Percentiles rank a stretch among this genome's conserved stretches.
These are phyloP conservation scores for Leptarthrus brevirostris DNA, from an alignment of 2,888 invertebrate genomes.

Conservation along the genomic window DNA sequence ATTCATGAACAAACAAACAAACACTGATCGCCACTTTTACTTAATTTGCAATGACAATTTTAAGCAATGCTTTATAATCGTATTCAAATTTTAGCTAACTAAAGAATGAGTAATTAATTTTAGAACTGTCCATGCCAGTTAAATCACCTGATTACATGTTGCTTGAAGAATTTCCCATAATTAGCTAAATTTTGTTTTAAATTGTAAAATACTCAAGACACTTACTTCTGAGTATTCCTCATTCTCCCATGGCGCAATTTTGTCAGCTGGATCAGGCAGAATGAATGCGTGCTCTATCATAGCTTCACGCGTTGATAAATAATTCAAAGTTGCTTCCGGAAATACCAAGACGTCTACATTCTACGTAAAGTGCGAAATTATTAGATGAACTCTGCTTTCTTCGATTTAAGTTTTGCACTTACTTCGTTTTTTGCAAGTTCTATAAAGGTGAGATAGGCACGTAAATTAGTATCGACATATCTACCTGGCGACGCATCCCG, in stretches of 20 bases:
- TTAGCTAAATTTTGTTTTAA: too few relatives aligned
- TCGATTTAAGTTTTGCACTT: neutral
- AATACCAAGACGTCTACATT: conserved; percentile 81
- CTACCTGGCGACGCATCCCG: neutral
- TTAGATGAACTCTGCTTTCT: neutral
- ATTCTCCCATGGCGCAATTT: conserved; percentile 58
- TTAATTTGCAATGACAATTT: too few relatives aligned
- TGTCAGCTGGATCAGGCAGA: conserved; percentile 55
- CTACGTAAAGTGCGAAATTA: neutral
- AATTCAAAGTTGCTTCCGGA: conserved; percentile 74
- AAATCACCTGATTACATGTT: too few relatives aligned
- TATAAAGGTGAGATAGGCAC: conserved; percentile 47
- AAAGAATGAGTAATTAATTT: too few relatives aligned
- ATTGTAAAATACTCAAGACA: too few relatives aligned
- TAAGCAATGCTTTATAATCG: too few relatives aligned
- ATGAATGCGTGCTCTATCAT: conserved; percentile 35
- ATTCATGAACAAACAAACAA: too few relatives aligned
- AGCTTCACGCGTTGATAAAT: neutral
- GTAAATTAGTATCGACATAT: conserved; percentile 33
- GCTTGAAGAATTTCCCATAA: too few relatives aligned
- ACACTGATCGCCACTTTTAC: too few relatives aligned
- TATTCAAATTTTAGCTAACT: too few relatives aligned
- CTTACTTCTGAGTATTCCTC: conserved; percentile 56
- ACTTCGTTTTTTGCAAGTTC: conserved; percentile 49
- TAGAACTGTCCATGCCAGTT: too few relatives aligned